Conservation (phyloP, 2,113 vertebrate genomes). For the Poicephalus gulielmi region DNA sequence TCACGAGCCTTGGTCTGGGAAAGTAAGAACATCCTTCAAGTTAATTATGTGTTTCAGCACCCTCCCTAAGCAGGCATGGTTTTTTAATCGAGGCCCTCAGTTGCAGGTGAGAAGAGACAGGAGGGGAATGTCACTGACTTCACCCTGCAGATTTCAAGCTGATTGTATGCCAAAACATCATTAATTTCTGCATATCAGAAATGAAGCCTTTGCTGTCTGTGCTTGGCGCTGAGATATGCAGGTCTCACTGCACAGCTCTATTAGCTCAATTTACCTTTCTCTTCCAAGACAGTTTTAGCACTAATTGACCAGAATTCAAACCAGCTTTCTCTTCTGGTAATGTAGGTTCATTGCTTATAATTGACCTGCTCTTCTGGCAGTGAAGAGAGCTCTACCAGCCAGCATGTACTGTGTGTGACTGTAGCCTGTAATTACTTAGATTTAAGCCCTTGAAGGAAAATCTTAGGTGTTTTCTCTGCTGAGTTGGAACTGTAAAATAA, state of each 20-base stretch:
- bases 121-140: background rate
- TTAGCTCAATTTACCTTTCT: constrained; percentile 29
- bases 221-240: background rate
- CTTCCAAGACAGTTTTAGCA: constrained; percentile 14
- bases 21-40: background rate
- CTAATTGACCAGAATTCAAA: constrained; percentile 54
- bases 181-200: background rate
- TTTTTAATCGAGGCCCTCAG: background rate
- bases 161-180: background rate
- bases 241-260: background rate
- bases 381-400: constrained; percentile 4
- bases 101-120: background rate
- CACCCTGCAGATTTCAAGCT: background rate
- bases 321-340: constrained; percentile 13
- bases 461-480: background rate
- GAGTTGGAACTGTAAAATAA: background rate
- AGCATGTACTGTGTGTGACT: background rate
- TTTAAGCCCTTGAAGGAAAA: constrained; percentile 28
- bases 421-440: constrained; percentile 14
- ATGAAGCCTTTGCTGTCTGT: background rate
- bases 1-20: accelerated
- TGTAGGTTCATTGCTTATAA: constrained; percentile 31
- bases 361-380: constrained; percentile 52
- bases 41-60: background rate
- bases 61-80: background rate